These are phyloP conservation scores for Pseudococcus jackbeardsleyi DNA, from an alignment of 2,888 invertebrate species.

Conservation along the genomic window DNA sequence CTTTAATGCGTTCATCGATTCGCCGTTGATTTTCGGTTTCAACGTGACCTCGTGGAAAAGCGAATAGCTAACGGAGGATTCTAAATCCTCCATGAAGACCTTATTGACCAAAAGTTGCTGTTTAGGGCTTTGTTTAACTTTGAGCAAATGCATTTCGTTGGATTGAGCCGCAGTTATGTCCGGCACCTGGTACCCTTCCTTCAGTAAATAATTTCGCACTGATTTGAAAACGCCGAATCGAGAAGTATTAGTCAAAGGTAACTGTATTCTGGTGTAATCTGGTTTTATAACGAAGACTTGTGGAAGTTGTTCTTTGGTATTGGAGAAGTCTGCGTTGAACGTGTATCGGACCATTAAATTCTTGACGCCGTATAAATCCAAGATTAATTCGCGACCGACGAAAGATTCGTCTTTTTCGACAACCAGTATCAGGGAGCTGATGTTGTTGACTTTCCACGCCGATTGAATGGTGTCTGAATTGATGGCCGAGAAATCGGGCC, in stretches of 20 bases:
- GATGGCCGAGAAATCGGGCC: conserved; percentile 47
- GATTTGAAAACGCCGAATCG: conserved; percentile 1
- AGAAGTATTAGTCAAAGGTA: background rate
- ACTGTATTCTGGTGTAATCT: background rate
- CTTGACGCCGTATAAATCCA: conserved; percentile 57
- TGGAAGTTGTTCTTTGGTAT: background rate
- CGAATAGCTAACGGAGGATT: conserved; percentile 86
- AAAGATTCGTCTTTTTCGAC: conserved; percentile 53
- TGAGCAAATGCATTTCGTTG: background rate
- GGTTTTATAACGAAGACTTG: background rate
- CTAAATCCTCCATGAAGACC: conserved; percentile 89
- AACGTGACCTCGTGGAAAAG: conserved; percentile 87
- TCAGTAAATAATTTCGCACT: background rate
- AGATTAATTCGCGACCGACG: conserved; percentile 61
- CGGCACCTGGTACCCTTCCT: background rate
- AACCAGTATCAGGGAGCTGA: conserved; percentile 7
- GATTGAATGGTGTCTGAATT: background rate
- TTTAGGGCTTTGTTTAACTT: conserved; percentile 18
- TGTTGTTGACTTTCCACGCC: conserved; percentile 4
- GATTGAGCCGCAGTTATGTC: background rate
- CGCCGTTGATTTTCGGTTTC: conserved; percentile 78
- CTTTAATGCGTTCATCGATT: conserved; percentile 80
- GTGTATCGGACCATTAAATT: conserved; percentile 52
- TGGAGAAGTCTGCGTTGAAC: conserved; percentile 7
- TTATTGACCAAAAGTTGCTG: conserved; percentile 70